Evolutionary conservation across 2,888 invertebrate genomes (phyloP).

Genomic region (Fragum sueziense): DNA sequence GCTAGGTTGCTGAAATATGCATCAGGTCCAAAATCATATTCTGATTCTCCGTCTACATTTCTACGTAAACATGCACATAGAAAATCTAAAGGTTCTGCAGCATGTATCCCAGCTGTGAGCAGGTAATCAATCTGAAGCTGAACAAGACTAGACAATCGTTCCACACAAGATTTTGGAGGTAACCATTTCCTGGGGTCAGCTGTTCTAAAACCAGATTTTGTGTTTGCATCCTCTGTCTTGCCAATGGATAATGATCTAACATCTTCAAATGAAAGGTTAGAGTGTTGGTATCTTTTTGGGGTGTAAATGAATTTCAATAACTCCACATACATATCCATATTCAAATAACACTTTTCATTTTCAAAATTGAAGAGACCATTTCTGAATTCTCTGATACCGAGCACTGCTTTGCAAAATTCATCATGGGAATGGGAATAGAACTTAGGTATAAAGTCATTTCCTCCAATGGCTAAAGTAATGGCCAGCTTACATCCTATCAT

Average conservation of each 20-base stretch:
- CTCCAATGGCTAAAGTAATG: constrained; percentile 9
- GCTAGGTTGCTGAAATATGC: not conserved
- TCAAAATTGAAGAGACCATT: not conserved
- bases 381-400: not conserved
- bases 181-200: constrained; percentile 20
- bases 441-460: constrained; percentile 25
- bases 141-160: constrained; percentile 1
- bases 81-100: not conserved
- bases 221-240: not conserved
- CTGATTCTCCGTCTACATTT: constrained; percentile 11
- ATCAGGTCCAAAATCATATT: constrained; percentile 24
- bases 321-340: not conserved
- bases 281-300: not conserved
- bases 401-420: not conserved
- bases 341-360: not conserved
- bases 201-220: constrained; percentile 6
- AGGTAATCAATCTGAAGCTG: constrained; percentile 20
- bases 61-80: not conserved
- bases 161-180: constrained; percentile 17
- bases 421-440: constrained; percentile 2
- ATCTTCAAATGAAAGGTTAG: not conserved
- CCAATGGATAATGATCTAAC: not conserved
- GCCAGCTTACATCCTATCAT: constrained; percentile 11
- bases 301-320: not conserved
- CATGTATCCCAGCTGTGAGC: constrained; percentile 7